phyloP scores from a whole-genome alignment of 2,797 vertebrate genomes.

The Diplodus puntazzo region DNA sequence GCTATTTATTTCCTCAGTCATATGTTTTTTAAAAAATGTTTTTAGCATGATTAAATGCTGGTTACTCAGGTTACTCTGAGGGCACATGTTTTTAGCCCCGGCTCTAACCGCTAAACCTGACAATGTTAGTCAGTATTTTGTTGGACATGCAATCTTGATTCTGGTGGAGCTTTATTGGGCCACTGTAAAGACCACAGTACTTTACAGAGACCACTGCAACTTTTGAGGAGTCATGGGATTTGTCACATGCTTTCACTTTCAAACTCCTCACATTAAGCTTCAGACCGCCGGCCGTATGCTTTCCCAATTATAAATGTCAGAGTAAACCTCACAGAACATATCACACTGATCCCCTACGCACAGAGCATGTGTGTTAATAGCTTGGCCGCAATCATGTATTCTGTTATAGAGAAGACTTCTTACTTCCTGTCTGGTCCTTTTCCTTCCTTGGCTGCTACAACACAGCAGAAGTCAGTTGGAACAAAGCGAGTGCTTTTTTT shows the following conservation, averaged over 20 bases:
- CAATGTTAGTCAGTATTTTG: constrained; percentile 51
- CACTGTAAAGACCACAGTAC: constrained; percentile 53
- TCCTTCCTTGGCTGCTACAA: constrained; percentile 41
- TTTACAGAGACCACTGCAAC: constrained; percentile 58
- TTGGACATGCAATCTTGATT: constrained; percentile 54
- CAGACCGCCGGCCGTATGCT: constrained; percentile 67
- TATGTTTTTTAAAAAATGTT: constrained; percentile 9
- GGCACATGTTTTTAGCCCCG: constrained; percentile 24
- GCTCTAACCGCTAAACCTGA: constrained; percentile 61
- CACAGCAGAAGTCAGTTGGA: constrained; percentile 13
- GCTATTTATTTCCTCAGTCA: constrained; percentile 19
- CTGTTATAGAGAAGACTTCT: constrained; percentile 29
- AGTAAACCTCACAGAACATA: constrained; percentile 63
- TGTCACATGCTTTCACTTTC: constrained; percentile 77
- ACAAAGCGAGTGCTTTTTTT: constrained; percentile 26
- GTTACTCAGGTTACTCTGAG: constrained; percentile 6
- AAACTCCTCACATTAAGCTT: constrained; percentile 69
- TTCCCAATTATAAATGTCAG: constrained; percentile 73
- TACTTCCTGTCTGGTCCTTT: constrained; percentile 47
- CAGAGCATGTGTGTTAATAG: constrained; percentile 59
- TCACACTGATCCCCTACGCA: constrained; percentile 62
- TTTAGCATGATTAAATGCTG: constrained; percentile 8
- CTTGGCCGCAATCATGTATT: constrained; percentile 48
- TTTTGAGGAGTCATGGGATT: constrained; percentile 71
- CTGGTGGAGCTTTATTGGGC: constrained; percentile 42